These are phyloP conservation scores for Drosophila sulfurigaster DNA, from an alignment of 1,140 invertebrate species.

Conservation along the genomic window DNA sequence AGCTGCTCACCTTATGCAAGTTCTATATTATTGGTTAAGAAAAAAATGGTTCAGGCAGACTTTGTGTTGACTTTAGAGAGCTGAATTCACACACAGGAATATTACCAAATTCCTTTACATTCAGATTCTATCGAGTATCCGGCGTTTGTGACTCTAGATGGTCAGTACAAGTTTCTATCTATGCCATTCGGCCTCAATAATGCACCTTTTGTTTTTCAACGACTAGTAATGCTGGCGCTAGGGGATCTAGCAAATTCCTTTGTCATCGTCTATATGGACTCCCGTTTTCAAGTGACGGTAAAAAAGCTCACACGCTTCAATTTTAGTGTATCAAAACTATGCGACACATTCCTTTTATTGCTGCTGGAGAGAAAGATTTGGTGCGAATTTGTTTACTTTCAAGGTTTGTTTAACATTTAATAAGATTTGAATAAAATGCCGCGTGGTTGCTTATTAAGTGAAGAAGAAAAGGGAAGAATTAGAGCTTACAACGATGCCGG, in stretches of 20 bases:
- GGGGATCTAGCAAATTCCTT: slow-evolving; percentile 14
- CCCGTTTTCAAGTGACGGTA: too few species aligned
- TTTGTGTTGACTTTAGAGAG: slow-evolving; percentile 29
- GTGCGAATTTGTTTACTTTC: too few species aligned
- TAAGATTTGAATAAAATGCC: not conserved
- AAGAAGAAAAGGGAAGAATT: not conserved
- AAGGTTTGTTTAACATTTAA: not conserved
- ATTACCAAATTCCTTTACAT: slow-evolving; percentile 27
- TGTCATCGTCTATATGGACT: slow-evolving; percentile 29
- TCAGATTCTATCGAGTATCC: slow-evolving; percentile 21
- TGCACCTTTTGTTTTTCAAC: slow-evolving; percentile 3
- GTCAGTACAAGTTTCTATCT: slow-evolving; percentile 16
- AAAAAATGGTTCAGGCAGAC: slow-evolving; percentile 10
- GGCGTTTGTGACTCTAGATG: not conserved
- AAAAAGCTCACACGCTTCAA: too few species aligned
- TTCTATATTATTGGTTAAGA: too few species aligned
- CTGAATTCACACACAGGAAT: slow-evolving; percentile 26
- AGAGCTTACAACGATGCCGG: not conserved
- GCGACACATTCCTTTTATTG: too few species aligned
- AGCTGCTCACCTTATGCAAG: too few species aligned
- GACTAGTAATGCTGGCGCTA: slow-evolving; percentile 18
- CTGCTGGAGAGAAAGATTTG: too few species aligned
- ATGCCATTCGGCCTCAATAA: slow-evolving; percentile 9
- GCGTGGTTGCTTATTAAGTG: not conserved
- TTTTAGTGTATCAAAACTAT: too few species aligned